Base-by-base conservation (phyloP, 64 coral and sea anemone species). In the Montipora cactus region DNA sequence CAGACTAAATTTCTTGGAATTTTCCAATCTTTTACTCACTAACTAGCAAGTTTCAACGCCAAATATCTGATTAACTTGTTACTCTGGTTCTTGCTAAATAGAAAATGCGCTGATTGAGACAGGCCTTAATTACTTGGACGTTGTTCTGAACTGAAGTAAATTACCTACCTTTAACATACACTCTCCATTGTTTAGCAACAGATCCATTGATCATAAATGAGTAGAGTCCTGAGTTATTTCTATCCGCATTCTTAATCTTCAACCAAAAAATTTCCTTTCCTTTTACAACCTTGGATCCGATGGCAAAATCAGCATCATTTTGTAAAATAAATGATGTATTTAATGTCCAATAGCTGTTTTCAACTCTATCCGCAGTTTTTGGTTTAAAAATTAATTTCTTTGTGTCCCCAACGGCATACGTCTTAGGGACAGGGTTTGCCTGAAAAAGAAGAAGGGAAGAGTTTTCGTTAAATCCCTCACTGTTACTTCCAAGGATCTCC, bases 121-220 rank as follows among this genome's bases (percentile, higher is more conserved):
- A 28, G 28, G 28, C 1, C 28, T 28, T 23, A 23, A 23, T 23
- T 28, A 28, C 28, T 28, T 28, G 28, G 28, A 28, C 28, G 28
- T 28, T 28, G 28, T 28, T 28, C 28, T 28, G 52, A 55, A 55
- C 52, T 55, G 9, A 55, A 55, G 52, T 55, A 55, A 0, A 55
- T 66, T 4, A 66, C 61, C 15, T 12, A 76, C 74, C 74, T 76
- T 44, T 66, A 14, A 83, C 59, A 5, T 47, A 59, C 14, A 83
- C 58, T 37, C 19, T 2, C 81, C 81, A 83, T 2, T 9, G 58
- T 16, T 18, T 16, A 46, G 68, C 10, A 83, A 67, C 81, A 48
- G 81, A 19, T 44, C 59, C 81, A 67, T 83, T 83, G 3, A 83
- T 11, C 28, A 46, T 15, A 28, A 83, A 83, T 47, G 81, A 83